Percentiles rank a stretch among this genome's conserved stretches.
Evolutionary conservation across 92 coral and sea anemone species (phyloP).

Genomic region (Porites lobata): DNA sequence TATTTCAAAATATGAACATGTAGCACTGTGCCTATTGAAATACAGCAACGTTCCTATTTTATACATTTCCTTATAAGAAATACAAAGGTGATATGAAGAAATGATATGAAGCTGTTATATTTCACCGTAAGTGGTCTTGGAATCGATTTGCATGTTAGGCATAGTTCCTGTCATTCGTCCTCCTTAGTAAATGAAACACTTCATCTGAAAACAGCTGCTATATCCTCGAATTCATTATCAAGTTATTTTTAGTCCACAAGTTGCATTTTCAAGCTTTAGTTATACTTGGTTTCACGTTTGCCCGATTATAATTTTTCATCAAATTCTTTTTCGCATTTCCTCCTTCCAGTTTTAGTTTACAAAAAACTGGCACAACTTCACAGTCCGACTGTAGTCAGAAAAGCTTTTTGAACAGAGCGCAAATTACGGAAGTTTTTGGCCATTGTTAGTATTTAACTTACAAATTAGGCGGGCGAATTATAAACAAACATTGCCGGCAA

Average conservation of each 20-base stretch:
- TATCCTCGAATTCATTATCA: background rate
- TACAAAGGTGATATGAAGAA: background rate
- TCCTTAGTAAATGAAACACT: constrained; percentile 37
- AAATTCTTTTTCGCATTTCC: too few relatives aligned
- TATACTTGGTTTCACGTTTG: too few relatives aligned
- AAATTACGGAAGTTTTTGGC: too few relatives aligned
- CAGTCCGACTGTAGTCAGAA: too few relatives aligned
- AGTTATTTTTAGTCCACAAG: background rate
- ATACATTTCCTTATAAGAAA: background rate
- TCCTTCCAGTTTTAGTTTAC: too few relatives aligned
- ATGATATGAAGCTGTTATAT: background rate
- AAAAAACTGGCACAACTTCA: too few relatives aligned
- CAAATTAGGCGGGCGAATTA: background rate
- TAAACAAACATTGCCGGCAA: background rate
- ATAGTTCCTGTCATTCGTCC: constrained; percentile 32
- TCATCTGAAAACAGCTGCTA: constrained; percentile 30
- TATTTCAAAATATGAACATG: too few relatives aligned
- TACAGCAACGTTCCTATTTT: background rate
- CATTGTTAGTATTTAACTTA: background rate
- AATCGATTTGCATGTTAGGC: constrained; percentile 22
- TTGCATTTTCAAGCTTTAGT: too few relatives aligned
- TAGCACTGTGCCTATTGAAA: background rate
- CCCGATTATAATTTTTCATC: too few relatives aligned
- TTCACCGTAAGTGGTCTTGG: background rate
- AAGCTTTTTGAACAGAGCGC: too few relatives aligned